A percentile compares a stretch with the other conserved stretches of the same genome.
These are phyloP conservation scores for Meda fulgida DNA, from an alignment of 2,797 vertebrate species.

Conservation along the genomic window DNA sequence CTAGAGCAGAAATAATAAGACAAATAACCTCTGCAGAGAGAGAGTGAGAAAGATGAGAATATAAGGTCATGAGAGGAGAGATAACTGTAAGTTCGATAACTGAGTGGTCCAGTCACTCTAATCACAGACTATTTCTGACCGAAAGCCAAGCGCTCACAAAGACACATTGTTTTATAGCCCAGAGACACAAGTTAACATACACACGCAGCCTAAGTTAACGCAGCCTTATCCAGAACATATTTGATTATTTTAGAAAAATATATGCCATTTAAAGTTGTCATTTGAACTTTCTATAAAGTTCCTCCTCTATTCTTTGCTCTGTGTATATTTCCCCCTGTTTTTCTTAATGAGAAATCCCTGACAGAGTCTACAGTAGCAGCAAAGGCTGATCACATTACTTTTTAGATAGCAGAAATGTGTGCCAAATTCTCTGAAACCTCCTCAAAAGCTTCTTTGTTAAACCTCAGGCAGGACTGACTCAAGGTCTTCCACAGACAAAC, in stretches of 20 bases:
- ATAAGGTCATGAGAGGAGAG: slow-evolving; percentile 34
- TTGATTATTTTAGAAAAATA: background rate
- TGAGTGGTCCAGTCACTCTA: slow-evolving; percentile 39
- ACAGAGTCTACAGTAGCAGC: slow-evolving; percentile 70
- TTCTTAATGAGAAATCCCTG: slow-evolving; percentile 69
- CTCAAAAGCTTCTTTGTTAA: slow-evolving; percentile 64
- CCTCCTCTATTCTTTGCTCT: background rate
- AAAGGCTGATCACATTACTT: slow-evolving; percentile 71
- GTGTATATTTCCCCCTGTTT: background rate
- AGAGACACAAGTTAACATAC: slow-evolving; percentile 63
- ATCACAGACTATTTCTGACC: slow-evolving; percentile 64
- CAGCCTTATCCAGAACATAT: slow-evolving; percentile 22
- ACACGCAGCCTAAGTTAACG: too few relatives aligned
- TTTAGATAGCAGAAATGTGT: slow-evolving; percentile 62
- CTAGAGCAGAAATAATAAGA: slow-evolving; percentile 41
- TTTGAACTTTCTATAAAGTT: background rate
- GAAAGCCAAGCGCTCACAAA: slow-evolving; percentile 75
- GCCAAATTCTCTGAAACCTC: slow-evolving; percentile 49
- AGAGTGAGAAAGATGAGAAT: slow-evolving; percentile 20
- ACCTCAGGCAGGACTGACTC: background rate
- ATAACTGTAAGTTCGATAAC: slow-evolving; percentile 46
- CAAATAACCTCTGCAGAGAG: slow-evolving; percentile 3
- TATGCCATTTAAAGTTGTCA: slow-evolving; percentile 27
- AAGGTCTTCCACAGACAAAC: slow-evolving; percentile 25
- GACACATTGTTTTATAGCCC: slow-evolving; percentile 75